Evolutionary conservation across 2,797 vertebrate genomes (phyloP).

Genomic region (Holocentrus rufus): DNA sequence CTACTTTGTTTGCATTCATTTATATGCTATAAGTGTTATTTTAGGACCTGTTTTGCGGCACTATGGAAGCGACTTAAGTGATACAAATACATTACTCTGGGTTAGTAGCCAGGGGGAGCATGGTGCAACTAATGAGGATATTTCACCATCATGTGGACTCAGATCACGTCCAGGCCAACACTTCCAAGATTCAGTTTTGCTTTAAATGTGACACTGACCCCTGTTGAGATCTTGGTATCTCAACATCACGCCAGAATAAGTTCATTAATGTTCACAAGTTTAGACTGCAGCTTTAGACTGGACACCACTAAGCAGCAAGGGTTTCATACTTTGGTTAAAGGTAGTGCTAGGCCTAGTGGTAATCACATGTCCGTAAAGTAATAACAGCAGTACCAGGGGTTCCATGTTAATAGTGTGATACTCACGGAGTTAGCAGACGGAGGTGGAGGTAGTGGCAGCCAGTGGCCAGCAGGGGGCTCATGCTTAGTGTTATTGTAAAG

Average conservation of each 20-base stretch:
- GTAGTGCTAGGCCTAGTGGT: background rate
- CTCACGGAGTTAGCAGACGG: constrained; percentile 89
- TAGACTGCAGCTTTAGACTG: background rate
- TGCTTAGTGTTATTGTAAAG: constrained; percentile 99
- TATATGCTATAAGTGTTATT: no score
- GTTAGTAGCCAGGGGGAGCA: no score
- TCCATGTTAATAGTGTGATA: constrained; percentile 80
- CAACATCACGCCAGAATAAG: background rate
- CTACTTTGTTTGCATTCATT: no score
- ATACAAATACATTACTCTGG: no score
- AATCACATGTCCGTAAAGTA: constrained; percentile 47
- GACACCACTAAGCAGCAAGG: constrained; percentile 9
- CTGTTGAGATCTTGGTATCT: background rate
- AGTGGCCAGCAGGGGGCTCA: constrained; percentile 96
- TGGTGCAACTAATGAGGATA: no score
- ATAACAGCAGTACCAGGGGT: constrained; percentile 55
- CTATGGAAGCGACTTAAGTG: no score
- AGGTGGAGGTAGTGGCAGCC: constrained; percentile 95
- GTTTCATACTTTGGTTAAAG: background rate
- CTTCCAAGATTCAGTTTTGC: no score
- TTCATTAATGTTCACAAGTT: background rate
- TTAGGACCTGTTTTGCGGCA: no score
- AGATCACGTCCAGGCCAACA: no score
- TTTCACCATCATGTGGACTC: no score
- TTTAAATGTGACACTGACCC: background rate